phyloP scores from a whole-genome alignment of 2,797 vertebrate genomes.

The Otolemur crassicaudatus region DNA sequence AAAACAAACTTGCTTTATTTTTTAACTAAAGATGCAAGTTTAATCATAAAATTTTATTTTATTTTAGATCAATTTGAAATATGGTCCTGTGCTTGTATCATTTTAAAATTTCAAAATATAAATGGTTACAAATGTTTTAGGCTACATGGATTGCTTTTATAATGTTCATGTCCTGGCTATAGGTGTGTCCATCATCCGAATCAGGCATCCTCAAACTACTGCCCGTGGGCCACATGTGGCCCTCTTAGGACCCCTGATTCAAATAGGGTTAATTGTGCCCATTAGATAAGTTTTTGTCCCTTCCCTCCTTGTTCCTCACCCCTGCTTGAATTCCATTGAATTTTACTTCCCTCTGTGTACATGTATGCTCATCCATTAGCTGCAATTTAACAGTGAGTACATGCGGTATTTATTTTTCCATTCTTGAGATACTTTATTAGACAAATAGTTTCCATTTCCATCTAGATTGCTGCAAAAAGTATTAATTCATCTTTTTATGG shows the following conservation, averaged over 20 bases:
- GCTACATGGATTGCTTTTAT: neutral
- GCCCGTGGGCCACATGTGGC: no score
- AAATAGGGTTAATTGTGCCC: neutral
- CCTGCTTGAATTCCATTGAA: neutral
- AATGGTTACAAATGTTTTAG: neutral
- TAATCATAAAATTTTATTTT: neutral
- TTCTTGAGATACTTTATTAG: neutral
- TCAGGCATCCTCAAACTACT: no score
- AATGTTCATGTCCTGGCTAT: neutral
- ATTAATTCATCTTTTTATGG: neutral
- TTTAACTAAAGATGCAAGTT: neutral
- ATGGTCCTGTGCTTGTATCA: neutral
- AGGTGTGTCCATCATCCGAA: neutral
- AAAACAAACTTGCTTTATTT: constrained; percentile 51
- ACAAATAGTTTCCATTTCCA: neutral
- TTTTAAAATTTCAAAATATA: neutral
- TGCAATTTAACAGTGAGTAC: neutral
- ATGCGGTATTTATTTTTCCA: neutral
- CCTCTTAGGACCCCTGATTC: no score
- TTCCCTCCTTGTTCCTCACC: neutral
- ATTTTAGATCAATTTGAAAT: constrained; percentile 22
- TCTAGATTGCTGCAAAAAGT: neutral
- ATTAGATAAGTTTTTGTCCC: neutral
- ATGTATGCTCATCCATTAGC: neutral
- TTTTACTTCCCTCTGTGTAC: neutral